phyloP scores from a whole-genome alignment of 2,113 vertebrate species.

The Tympanuchus pallidicinctus region DNA sequence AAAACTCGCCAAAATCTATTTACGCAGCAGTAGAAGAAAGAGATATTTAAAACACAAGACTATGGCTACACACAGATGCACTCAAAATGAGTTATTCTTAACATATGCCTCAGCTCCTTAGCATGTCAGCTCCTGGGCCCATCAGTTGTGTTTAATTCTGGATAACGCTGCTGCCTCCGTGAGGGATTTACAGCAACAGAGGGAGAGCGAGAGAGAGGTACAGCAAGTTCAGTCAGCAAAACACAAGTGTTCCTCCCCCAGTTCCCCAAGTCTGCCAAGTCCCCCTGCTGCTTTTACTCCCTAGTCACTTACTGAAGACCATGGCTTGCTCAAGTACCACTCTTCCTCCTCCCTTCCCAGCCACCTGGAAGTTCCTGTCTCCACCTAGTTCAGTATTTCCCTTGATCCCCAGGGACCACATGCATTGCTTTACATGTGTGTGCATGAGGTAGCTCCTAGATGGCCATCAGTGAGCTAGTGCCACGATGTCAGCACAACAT shows the following conservation, averaged over 20 bases:
- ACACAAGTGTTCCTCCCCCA: neutral
- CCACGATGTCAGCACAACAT: neutral
- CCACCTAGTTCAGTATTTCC: neutral
- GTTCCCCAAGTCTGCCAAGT: neutral
- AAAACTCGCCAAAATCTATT: neutral
- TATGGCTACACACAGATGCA: neutral
- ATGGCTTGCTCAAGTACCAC: neutral
- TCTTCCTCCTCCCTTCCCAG: neutral
- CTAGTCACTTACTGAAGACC: neutral
- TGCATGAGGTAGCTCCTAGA: neutral
- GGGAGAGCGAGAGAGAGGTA: neutral
- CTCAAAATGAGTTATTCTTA: constrained; percentile 22
- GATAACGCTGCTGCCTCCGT: constrained; percentile 3
- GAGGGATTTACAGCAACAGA: constrained; percentile 52
- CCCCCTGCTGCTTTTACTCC: neutral
- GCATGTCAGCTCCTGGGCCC: neutral
- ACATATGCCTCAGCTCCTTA: neutral
- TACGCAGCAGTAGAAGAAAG: neutral
- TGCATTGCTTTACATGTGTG: neutral
- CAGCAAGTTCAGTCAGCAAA: constrained; percentile 57
- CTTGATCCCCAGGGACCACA: neutral
- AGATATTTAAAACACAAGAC: neutral
- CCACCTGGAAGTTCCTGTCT: neutral
- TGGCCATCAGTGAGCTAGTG: neutral
- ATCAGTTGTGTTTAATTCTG: constrained; percentile 45